Base-by-base conservation (phyloP, 2,888 invertebrate species). In the Ochlodes sylvanus region DNA sequence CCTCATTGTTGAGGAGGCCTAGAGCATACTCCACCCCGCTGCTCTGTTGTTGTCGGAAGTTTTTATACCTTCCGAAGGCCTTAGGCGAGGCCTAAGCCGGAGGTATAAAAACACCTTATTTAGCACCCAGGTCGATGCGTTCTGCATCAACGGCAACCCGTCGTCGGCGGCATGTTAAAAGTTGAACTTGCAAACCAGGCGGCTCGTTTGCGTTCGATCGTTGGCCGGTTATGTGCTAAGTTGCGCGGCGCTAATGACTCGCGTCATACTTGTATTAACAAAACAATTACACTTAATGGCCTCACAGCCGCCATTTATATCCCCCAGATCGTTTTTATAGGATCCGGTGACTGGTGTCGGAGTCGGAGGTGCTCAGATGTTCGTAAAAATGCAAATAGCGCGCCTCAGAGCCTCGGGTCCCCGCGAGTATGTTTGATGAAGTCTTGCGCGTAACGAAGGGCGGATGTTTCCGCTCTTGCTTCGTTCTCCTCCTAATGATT, bases 371-470 rank as follows among this genome's bases (percentile, higher is more conserved):
- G 58, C 61, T 67, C 44, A 55, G 21, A 55, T 67, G 61, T 61
- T 47, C 54, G 61, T 55, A 67, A 67, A 66, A 55, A 67, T 67
- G 67, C 67, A 67, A 67, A 67, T 67, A 34, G 44, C 54, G 65
- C 42, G 27, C 66, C 27, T 27, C 27, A 2, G 5, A 5, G 27
- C 10, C 44, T 54, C 47, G 27, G 60, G 61, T 54, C 54, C 42
- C 17, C 54, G 34, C 14, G 41, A 58, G 54, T 60, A 52, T 60
- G 32, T 44, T 61, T 61, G 67, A 60, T 66, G 60, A 61, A 67
- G 67, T 61, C 55, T 66, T 47, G 58, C 38, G 52, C 58, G 42
- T 10, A 17, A 47, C 10, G 52, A 9, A 66, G 66, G 66, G 60
- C 66, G 66, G 60, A 61, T 61, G 66, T 21, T 55, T 15, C 62